Conservation (phyloP, 2,797 vertebrate genomes). For the Cossypha heuglini region DNA sequence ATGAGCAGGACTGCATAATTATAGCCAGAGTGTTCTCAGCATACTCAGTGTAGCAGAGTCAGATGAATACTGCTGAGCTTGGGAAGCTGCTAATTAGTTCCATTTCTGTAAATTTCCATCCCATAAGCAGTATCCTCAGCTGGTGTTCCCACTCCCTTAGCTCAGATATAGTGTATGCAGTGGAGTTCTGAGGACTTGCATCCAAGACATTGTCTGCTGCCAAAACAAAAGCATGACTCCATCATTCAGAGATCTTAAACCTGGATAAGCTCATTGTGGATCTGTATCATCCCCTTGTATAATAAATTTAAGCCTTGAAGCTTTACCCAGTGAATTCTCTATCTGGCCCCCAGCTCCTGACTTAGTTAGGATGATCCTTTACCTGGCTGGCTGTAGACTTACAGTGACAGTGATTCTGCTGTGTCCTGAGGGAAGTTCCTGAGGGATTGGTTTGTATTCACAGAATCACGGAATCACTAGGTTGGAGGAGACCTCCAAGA, state of each 20-base stretch:
- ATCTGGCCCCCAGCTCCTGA: background rate
- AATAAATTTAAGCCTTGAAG: background rate
- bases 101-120: constrained; percentile 11
- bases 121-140: background rate
- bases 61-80: background rate
- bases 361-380: background rate
- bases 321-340: background rate
- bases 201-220: background rate
- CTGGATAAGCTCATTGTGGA: background rate
- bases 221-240: background rate
- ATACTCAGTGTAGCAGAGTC: background rate
- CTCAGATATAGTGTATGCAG: background rate
- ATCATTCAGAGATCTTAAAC: background rate
- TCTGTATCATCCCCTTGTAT: background rate
- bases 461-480: too few species aligned
- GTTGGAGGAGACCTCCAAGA: too few species aligned
- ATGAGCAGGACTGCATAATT: background rate
- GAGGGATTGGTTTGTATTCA: background rate
- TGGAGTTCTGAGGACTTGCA: background rate
- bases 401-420: background rate
- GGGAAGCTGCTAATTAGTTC: background rate
- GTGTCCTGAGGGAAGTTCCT: background rate
- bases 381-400: background rate
- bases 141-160: background rate
- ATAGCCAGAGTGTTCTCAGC: background rate